Percentiles rank a stretch among this genome's conserved stretches.
phyloP scores from a whole-genome alignment of 2,888 invertebrate species.

The Penaeus monodon region DNA sequence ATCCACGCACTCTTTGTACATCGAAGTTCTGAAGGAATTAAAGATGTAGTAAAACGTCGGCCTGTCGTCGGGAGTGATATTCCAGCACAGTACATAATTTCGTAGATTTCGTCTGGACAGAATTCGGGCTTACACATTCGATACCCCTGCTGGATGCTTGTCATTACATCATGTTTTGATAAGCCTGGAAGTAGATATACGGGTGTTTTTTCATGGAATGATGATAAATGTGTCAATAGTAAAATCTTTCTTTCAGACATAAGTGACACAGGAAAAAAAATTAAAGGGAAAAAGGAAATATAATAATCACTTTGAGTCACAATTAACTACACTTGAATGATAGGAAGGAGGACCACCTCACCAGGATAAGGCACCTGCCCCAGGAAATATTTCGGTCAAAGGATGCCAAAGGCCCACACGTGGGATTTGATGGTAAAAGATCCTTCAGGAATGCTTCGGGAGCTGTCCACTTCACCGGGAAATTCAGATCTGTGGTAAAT shows the following conservation, averaged over 20 bases:
- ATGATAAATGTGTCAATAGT: too few relatives aligned
- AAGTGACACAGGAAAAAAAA: too few relatives aligned
- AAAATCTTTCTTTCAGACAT: too few relatives aligned
- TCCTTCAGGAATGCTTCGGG: constrained; percentile 95
- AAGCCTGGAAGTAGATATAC: constrained; percentile 75
- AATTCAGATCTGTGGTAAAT: constrained; percentile 79
- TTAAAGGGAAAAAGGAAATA: not conserved
- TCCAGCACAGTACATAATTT: constrained; percentile 1
- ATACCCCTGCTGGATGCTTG: constrained; percentile 95
- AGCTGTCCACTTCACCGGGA: constrained; percentile 99
- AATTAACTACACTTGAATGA: not conserved
- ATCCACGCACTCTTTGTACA: not conserved
- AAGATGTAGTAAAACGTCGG: not conserved
- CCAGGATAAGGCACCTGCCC: constrained; percentile 98
- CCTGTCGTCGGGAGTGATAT: not conserved
- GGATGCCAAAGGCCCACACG: constrained; percentile 97
- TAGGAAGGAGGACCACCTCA: constrained; percentile 67
- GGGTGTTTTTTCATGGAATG: too few relatives aligned
- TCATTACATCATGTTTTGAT: constrained; percentile 96
- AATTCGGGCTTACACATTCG: constrained; percentile 96
- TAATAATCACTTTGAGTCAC: not conserved
- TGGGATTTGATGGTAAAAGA: constrained; percentile 98
- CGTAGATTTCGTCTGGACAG: constrained; percentile 79
- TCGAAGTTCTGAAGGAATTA: constrained; percentile 2
- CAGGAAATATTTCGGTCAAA: constrained; percentile 95